These are phyloP conservation scores for Neodontobutis hainanensis DNA, from an alignment of 2,113 vertebrate species.

Conservation along the genomic window DNA sequence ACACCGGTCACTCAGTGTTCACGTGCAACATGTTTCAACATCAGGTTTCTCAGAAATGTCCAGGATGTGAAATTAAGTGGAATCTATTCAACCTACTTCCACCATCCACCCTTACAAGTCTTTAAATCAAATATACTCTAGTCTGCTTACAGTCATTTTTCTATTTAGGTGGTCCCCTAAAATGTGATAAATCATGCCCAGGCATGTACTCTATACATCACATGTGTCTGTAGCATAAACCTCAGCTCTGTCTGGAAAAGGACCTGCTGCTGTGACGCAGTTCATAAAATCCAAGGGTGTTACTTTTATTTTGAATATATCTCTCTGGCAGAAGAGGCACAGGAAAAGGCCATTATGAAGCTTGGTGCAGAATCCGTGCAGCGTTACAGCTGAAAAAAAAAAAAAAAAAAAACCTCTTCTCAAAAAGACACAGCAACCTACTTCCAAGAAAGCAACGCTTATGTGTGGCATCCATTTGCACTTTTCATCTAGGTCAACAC, in stretches of 20 bases:
- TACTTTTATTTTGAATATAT: slow-evolving; percentile 24
- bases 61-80: slow-evolving; percentile 9
- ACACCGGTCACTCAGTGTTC: slow-evolving; percentile 62
- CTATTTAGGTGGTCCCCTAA: slow-evolving; percentile 28
- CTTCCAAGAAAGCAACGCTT: slow-evolving; percentile 39
- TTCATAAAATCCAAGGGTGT: slow-evolving; percentile 13
- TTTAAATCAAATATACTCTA: not conserved
- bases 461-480: slow-evolving; percentile 20
- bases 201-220: not conserved
- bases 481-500: slow-evolving; percentile 57
- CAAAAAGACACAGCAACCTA: slow-evolving; percentile 54
- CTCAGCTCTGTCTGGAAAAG: not conserved
- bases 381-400: slow-evolving; percentile 27
- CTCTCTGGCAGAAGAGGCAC: slow-evolving; percentile 41
- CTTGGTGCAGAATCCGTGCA: slow-evolving; percentile 21
- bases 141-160: not conserved
- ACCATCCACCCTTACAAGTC: not conserved
- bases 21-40: slow-evolving; percentile 61
- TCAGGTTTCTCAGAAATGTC: slow-evolving; percentile 4
- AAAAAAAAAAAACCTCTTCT: slow-evolving; percentile 24
- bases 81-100: not conserved
- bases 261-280: slow-evolving; percentile 17
- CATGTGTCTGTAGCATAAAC: slow-evolving; percentile 24
- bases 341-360: slow-evolving; percentile 27
- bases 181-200: not conserved